A percentile compares a stretch with the other conserved stretches of the same genome.
These are phyloP conservation scores for Rhingia campestris DNA, from an alignment of 2,888 invertebrate genomes.

Conservation along the genomic window DNA sequence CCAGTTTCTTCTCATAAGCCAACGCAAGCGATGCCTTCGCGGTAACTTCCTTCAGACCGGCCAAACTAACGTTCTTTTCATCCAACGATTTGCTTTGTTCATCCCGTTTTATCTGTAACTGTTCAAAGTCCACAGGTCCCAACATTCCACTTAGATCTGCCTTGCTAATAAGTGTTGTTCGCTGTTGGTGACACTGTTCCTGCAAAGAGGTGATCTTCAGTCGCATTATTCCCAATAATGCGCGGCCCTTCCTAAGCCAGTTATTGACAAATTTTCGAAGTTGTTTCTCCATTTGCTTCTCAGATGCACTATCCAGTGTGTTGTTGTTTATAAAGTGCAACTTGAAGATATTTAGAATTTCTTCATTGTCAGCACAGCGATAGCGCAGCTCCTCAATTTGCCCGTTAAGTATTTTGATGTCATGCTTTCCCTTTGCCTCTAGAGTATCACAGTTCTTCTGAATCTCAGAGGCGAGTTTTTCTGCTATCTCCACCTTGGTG, in stretches of 20 bases:
- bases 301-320: conserved; percentile 77
- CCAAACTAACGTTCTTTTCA: conserved; percentile 83
- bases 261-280: conserved; percentile 84
- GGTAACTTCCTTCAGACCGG: conserved; percentile 84
- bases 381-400: conserved; percentile 84
- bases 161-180: conserved; percentile 80
- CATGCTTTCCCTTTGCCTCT: conserved; percentile 77
- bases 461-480: conserved; percentile 79
- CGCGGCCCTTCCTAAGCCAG: conserved; percentile 84
- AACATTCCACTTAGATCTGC: conserved; percentile 84
- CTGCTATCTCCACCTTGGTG: conserved; percentile 80
- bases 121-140: conserved; percentile 85
- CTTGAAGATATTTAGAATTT: conserved; percentile 83
- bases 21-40: conserved; percentile 84
- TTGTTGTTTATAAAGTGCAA: conserved; percentile 78
- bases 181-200: conserved; percentile 82
- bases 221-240: conserved; percentile 84
- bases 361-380: conserved; percentile 83
- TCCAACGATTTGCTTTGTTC: conserved; percentile 83
- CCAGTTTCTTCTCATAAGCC: conserved; percentile 83
- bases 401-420: conserved; percentile 81
- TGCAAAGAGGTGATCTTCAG: conserved; percentile 83
- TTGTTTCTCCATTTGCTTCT: conserved; percentile 80
- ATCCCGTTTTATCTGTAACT: conserved; percentile 84
- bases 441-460: conserved; percentile 77